Conservation (phyloP, 2,113 vertebrate genomes). For the Panthera uncia region DNA sequence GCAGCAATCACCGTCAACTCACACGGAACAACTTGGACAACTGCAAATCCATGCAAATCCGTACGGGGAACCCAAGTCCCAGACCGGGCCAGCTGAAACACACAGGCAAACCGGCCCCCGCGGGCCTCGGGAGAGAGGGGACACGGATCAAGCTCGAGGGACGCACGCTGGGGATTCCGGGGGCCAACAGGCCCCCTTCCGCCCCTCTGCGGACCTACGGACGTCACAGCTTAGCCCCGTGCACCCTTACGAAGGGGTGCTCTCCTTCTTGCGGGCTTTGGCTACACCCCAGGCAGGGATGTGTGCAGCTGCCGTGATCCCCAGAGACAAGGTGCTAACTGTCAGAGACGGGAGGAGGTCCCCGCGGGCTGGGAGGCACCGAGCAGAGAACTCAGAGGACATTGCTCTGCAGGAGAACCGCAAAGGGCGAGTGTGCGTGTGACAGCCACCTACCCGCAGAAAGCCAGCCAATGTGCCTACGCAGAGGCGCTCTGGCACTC, state of each 20-base stretch:
- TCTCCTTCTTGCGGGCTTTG: neutral
- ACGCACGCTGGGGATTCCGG: accelerated
- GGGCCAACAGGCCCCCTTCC: neutral
- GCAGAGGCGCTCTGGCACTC: accelerated
- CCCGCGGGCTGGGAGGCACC: accelerated
- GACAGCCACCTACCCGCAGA: neutral
- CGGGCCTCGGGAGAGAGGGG: accelerated
- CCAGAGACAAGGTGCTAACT: neutral
- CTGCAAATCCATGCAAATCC: accelerated
- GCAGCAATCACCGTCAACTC: accelerated
- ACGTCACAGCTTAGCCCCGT: accelerated
- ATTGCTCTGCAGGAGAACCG: neutral
- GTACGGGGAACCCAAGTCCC: neutral
- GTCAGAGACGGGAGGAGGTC: neutral
- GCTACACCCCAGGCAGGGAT: neutral
- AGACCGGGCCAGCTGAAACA: accelerated
- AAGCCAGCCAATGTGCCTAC: neutral
- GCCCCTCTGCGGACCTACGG: accelerated
- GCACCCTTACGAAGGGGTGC: neutral
- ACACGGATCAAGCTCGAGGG: accelerated
- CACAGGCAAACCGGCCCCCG: neutral
- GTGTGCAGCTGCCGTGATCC: accelerated
- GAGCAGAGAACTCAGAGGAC: neutral
- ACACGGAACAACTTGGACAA: accelerated
- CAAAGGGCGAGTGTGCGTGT: neutral